phyloP scores from a whole-genome alignment of 2,113 vertebrate species.

The Meleagris gallopavo region DNA sequence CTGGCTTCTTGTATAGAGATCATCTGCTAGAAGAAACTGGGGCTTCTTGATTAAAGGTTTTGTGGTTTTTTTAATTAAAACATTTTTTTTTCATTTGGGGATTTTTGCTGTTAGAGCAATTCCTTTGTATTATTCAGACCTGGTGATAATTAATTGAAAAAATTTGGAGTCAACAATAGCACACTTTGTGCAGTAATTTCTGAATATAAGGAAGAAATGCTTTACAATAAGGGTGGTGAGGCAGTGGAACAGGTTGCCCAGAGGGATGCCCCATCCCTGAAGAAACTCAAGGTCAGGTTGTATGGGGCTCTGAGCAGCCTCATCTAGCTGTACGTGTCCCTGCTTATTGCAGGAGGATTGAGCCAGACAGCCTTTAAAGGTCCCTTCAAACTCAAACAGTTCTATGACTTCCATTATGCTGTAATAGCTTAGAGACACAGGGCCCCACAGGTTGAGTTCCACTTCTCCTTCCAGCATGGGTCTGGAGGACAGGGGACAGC shows the following conservation, averaged over 20 bases:
- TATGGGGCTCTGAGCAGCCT: no score
- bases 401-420: neutral
- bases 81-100: neutral
- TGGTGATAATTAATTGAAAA: neutral
- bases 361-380: neutral
- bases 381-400: neutral
- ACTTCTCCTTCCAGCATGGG: neutral
- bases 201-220: no score
- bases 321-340: no score
- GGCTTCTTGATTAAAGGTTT: neutral
- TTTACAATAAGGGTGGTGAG: no score
- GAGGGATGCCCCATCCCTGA: no score
- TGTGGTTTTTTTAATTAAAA: neutral
- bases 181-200: neutral
- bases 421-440: neutral
- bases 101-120: neutral
- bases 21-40: neutral
- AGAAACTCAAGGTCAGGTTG: no score
- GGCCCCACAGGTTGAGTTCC: neutral
- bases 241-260: no score
- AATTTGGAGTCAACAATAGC: neutral
- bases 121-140: neutral
- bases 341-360: neutral
- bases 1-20: neutral
- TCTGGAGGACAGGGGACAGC: neutral